A percentile compares a stretch with the other conserved stretches of the same genome.
phyloP scores from a whole-genome alignment of 2,888 invertebrate genomes.

The Leucozona laternaria region DNA sequence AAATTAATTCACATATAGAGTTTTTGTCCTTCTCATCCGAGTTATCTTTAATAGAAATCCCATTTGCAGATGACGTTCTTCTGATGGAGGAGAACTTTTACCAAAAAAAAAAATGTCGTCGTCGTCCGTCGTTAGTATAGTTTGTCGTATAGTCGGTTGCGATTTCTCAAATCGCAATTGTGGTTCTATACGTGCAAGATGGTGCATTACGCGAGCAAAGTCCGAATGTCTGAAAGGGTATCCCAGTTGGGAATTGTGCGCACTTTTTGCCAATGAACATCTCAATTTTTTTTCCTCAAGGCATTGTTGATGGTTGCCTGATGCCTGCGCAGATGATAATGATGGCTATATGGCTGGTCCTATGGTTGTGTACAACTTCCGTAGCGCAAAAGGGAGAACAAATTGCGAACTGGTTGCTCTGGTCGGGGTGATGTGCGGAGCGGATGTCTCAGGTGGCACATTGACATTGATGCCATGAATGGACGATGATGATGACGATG shows the following conservation, averaged over 20 bases:
- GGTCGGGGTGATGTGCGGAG: slow-evolving; percentile 49
- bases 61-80: slow-evolving; percentile 37
- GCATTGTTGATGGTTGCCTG: slow-evolving; percentile 22
- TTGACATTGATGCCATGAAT: slow-evolving; percentile 72
- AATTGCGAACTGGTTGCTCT: slow-evolving; percentile 64
- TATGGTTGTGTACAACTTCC: slow-evolving; percentile 57
- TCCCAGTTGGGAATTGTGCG: slow-evolving; percentile 65
- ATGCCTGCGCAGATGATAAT: slow-evolving; percentile 12
- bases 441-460: slow-evolving; percentile 50
- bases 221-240: slow-evolving; percentile 56
- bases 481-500: slow-evolving; percentile 25
- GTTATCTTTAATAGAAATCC: slow-evolving; percentile 59
- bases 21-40: slow-evolving; percentile 43
- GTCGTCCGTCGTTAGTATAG: background rate
- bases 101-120: slow-evolving; percentile 5
- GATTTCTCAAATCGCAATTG: slow-evolving; percentile 17
- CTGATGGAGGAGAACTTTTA: slow-evolving; percentile 3
- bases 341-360: slow-evolving; percentile 22
- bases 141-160: background rate
- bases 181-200: slow-evolving; percentile 51
- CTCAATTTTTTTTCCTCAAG: slow-evolving; percentile 62
- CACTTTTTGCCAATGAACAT: slow-evolving; percentile 49
- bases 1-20: slow-evolving; percentile 66
- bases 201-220: slow-evolving; percentile 48
- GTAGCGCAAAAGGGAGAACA: slow-evolving; percentile 65